A percentile compares a stretch with the other conserved stretches of the same genome.
Evolutionary conservation across 2,888 invertebrate species (phyloP).

Genomic region (Hydraecia micacea): DNA sequence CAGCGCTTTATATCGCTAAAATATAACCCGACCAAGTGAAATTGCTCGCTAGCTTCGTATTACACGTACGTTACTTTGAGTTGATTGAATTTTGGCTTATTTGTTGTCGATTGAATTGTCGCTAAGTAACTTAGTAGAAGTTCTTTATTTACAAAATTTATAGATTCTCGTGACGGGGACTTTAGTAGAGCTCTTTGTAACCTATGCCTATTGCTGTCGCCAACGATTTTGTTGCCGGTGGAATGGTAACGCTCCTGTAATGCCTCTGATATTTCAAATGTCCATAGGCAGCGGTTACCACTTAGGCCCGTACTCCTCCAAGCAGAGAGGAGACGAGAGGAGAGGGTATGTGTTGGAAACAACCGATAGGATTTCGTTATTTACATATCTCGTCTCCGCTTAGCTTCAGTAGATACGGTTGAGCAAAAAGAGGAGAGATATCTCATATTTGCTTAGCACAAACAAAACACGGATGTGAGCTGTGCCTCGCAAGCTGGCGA

Average conservation of each 20-base stretch:
- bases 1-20: no score
- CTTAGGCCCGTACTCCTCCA: background rate
- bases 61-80: no score
- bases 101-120: no score
- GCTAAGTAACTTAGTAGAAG: no score
- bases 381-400: background rate
- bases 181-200: background rate
- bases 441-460: background rate
- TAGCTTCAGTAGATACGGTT: background rate
- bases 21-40: no score
- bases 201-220: background rate
- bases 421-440: background rate
- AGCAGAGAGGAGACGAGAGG: background rate
- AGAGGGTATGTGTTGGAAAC: background rate
- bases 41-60: no score
- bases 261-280: background rate
- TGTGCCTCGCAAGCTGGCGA: background rate
- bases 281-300: background rate
- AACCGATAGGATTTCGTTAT: background rate
- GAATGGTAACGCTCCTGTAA: background rate
- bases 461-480: background rate
- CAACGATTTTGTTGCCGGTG: background rate
- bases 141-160: no score
- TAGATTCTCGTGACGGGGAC: no score
- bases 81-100: no score